Conservation (phyloP, 2,113 vertebrate species). For the Nanorana parkeri region DNA sequence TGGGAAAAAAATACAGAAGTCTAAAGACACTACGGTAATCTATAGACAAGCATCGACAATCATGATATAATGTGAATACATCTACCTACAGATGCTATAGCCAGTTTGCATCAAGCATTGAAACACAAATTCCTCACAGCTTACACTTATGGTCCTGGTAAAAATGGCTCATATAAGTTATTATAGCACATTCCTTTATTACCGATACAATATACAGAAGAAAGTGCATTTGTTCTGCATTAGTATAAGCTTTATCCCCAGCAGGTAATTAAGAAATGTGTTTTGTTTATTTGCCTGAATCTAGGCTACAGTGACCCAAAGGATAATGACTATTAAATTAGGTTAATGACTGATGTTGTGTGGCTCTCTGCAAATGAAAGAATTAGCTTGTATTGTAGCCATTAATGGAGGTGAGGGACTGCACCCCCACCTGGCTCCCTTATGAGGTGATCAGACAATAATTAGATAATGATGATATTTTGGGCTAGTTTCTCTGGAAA, state of each 20-base stretch:
- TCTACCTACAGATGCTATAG: too few relatives aligned
- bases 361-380: neutral
- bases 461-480: too few relatives aligned
- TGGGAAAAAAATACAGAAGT: too few relatives aligned
- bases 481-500: too few relatives aligned
- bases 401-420: neutral
- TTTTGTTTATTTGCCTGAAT: conserved; percentile 1
- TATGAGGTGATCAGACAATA: too few relatives aligned
- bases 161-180: neutral
- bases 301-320: neutral
- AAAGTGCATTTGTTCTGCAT: neutral
- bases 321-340: conserved; percentile 1
- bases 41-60: too few relatives aligned
- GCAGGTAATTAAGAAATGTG: neutral
- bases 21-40: too few relatives aligned
- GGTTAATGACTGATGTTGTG: neutral
- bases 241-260: neutral
- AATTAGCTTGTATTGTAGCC: neutral
- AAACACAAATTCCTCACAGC: too few relatives aligned
- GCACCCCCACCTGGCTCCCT: too few relatives aligned
- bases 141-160: too few relatives aligned
- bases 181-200: neutral
- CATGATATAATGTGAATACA: too few relatives aligned
- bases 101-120: too few relatives aligned
- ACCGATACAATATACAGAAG: neutral